Percentiles rank a stretch among this genome's conserved stretches.
These are phyloP conservation scores for Hydractinia echinata DNA, from an alignment of 30 jellyfish, hydroid and myxozoan species.

Conservation along the genomic window DNA sequence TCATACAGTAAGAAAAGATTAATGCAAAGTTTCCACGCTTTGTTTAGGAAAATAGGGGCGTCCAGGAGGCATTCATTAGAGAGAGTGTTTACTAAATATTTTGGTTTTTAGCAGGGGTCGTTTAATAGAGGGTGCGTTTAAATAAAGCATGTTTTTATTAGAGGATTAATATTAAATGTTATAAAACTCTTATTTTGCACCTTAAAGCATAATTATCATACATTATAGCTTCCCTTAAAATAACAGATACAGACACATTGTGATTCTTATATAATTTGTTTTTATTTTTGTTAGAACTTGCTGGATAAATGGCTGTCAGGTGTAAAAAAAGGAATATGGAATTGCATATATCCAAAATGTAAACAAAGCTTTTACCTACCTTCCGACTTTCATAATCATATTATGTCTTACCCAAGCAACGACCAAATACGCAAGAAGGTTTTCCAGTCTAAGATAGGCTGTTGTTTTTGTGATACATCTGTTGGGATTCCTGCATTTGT, in stretches of 20 bases:
- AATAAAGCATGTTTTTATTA: too few species aligned
- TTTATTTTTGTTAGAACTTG: not conserved
- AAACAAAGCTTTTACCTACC: slow-evolving; percentile 11
- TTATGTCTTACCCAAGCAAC: not conserved
- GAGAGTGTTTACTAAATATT: too few species aligned
- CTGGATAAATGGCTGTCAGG: slow-evolving; percentile 5
- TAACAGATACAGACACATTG: not conserved
- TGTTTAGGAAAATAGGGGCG: too few species aligned
- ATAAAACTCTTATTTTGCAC: too few species aligned
- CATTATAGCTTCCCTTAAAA: too few species aligned
- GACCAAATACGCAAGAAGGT: not conserved
- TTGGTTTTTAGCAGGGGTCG: too few species aligned
- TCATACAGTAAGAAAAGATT: too few species aligned
- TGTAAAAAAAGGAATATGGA: slow-evolving; percentile 15
- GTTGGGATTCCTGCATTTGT: not conserved
- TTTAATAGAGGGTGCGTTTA: too few species aligned
- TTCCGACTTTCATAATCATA: not conserved
- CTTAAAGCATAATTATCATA: too few species aligned
- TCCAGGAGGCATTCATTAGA: too few species aligned
- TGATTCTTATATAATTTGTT: not conserved
- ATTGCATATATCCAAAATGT: not conserved
- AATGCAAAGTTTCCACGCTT: too few species aligned
- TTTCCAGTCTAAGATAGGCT: not conserved
- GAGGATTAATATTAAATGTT: too few species aligned
- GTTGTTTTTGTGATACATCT: slow-evolving; percentile 16